Percentiles rank a stretch among this genome's conserved stretches.
These are phyloP conservation scores for Halocynthia aurantium DNA, from an alignment of 23 tunicate species.

Conservation along the genomic window DNA sequence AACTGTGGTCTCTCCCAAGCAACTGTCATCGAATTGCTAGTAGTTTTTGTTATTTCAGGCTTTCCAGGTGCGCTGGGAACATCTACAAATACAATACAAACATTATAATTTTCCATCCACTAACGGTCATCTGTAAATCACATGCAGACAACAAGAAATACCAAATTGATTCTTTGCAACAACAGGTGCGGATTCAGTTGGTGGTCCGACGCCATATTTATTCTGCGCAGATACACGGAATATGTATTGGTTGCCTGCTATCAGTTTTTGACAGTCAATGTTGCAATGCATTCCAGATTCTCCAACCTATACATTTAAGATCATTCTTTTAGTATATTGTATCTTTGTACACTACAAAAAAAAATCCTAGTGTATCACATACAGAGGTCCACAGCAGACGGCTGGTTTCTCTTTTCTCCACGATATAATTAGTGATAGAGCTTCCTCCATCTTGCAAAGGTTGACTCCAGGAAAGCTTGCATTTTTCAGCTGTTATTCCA, in stretches of 20 bases:
- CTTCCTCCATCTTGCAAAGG: constrained; percentile 89
- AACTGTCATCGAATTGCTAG: constrained; percentile 52
- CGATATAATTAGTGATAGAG: constrained; percentile 72
- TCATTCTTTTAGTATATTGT: background rate
- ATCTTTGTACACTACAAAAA: background rate
- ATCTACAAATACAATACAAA: background rate
- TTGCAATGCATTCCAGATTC: constrained; percentile 36
- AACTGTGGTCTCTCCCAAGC: constrained; percentile 83
- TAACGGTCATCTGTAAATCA: background rate
- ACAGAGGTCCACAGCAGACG: constrained; percentile 89
- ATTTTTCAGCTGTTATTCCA: constrained; percentile 60
- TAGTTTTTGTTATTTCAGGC: constrained; percentile 26
- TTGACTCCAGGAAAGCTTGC: constrained; percentile 66
- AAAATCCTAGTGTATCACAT: constrained; percentile 39
- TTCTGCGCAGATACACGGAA: constrained; percentile 85
- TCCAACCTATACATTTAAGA: constrained; percentile 13
- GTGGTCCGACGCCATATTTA: constrained; percentile 82
- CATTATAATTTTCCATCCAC: background rate
- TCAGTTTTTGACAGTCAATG: constrained; percentile 45
- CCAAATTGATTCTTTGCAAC: constrained; percentile 65
- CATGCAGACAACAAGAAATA: background rate
- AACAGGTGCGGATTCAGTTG: constrained; percentile 51
- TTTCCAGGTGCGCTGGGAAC: constrained; percentile 27
- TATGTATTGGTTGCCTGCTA: constrained; percentile 78
- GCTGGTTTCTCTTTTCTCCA: constrained; percentile 91